A percentile compares a stretch with the other conserved stretches of the same genome.
Conservation (phyloP, 2,888 invertebrate genomes). For the Slavum lentiscoides region DNA sequence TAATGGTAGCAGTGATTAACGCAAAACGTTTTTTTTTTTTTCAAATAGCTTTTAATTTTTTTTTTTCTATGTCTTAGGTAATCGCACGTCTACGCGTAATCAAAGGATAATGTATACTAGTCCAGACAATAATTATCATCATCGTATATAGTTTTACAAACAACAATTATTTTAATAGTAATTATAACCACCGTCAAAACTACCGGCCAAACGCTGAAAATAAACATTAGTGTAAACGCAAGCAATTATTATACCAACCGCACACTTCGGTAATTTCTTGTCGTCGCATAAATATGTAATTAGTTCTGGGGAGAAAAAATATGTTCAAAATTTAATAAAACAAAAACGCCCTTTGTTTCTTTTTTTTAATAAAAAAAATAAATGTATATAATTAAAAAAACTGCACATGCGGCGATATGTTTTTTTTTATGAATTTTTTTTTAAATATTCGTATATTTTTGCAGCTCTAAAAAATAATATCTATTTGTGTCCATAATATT, state of each 20-base stretch:
- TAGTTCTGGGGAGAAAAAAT: constrained; percentile 3
- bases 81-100: constrained; percentile 25
- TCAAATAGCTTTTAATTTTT: background rate
- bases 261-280: constrained; percentile 41
- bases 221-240: constrained; percentile 37
- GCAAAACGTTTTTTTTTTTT: background rate
- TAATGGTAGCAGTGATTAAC: background rate
- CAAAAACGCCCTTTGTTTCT: too few relatives aligned
- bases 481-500: too few relatives aligned
- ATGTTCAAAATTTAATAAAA: too few relatives aligned
- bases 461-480: too few relatives aligned
- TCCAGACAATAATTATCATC: constrained; percentile 38
- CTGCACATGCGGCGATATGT: too few relatives aligned
- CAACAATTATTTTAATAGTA: constrained; percentile 34
- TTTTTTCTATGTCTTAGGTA: constrained; percentile 12
- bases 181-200: constrained; percentile 39
- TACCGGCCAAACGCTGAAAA: constrained; percentile 26
- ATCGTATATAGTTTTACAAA: constrained; percentile 33
- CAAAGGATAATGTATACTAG: constrained; percentile 44
- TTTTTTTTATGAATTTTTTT: too few relatives aligned
- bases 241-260: constrained; percentile 41
- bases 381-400: too few relatives aligned
- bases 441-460: too few relatives aligned
- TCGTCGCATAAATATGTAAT: constrained; percentile 15
- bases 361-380: too few relatives aligned